Conservation (phyloP, 64 coral and sea anemone genomes). For the Acropora yongei region DNA sequence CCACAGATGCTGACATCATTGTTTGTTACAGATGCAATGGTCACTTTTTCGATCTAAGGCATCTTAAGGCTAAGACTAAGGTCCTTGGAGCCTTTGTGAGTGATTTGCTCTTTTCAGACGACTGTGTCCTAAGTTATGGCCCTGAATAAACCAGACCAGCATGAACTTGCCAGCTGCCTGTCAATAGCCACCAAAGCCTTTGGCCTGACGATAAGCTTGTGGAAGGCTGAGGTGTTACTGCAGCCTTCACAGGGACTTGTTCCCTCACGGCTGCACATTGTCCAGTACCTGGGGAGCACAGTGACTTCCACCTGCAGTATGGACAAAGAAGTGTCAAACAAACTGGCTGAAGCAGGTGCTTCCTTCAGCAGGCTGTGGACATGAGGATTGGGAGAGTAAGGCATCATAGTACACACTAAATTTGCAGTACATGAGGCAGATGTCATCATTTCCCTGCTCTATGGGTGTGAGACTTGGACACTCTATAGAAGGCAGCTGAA, state of each 20-base stretch:
- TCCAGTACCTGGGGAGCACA: background rate
- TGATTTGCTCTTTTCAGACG: background rate
- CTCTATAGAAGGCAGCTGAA: background rate
- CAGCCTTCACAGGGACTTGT: background rate
- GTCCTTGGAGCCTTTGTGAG: background rate
- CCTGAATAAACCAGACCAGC: background rate
- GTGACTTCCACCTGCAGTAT: background rate
- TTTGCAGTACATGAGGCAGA: background rate
- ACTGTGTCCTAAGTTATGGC: background rate
- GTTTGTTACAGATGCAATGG: background rate
- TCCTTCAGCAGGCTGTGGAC: constrained; percentile 15
- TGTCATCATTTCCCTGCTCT: background rate
- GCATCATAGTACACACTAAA: background rate
- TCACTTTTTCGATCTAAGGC: background rate
- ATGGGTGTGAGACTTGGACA: constrained; percentile 5
- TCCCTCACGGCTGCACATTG: background rate
- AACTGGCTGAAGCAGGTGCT: background rate
- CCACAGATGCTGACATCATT: background rate
- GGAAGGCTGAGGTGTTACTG: background rate
- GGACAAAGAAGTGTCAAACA: background rate
- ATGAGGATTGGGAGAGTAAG: background rate
- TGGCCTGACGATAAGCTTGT: background rate
- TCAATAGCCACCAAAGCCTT: background rate
- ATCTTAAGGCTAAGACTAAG: too few species aligned
- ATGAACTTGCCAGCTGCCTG: background rate